Evolutionary conservation across 2,888 invertebrate genomes (phyloP), one percentile per base, ranked within the genome.

Genomic region (Tenthredo scrophulariae): DNA sequence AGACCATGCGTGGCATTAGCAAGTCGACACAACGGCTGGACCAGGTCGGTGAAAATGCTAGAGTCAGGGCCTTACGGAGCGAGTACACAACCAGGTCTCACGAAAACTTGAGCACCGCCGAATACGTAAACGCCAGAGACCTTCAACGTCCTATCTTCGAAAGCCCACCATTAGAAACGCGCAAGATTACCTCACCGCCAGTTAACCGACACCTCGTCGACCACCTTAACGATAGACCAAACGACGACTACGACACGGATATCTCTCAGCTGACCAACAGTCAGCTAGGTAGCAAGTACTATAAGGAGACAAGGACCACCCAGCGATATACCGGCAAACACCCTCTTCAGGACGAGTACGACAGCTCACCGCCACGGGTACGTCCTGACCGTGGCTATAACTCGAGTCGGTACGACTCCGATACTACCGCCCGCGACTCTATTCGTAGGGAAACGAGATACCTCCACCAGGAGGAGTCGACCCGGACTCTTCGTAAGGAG

Each of bases 191-290:
- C 10, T 88, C 89, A 3, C 88, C 89, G 4, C 89, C 91, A 80
- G 75, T 88, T 10, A 91, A 91, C 43, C 87, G 89, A 18, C 91
- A 90, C 37, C 84, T 92, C 50, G 72, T 65, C 43, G 90, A 92
- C 18, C 83, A 83, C 50, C 86, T 91, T 3, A 88, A 90, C 18
- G 92, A 92, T 54, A 90, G 91, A 4, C 91, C 91, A 0, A 91
- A 91, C 85, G 92, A 93, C 86, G 93, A 93, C 33, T 93, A 93
- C 87, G 92, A 93, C 85, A 93, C 93, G n/a, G 93, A 93, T 65
- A 92, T 93, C 74, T 93, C 92, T 2, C 93, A 93, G 84, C 87
- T 92, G 86, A 92, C 92, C 2, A 93, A 90, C 87, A 93, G 92
- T 58, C 92, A 92, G 58, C 84, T 92, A 4, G 93, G 92, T 33